Base-by-base conservation (phyloP, 1,140 invertebrate genomes). In the Ceratina australensis region DNA sequence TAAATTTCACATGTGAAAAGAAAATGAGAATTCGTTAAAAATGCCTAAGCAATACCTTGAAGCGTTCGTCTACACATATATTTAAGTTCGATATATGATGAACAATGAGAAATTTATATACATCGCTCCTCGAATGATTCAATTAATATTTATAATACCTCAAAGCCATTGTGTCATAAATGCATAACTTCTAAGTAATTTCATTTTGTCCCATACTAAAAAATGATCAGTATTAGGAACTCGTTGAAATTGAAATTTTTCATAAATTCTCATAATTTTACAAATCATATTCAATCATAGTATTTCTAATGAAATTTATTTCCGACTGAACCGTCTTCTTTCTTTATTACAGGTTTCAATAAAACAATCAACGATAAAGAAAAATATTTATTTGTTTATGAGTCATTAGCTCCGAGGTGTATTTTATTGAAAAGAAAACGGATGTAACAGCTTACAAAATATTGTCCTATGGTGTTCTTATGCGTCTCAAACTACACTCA, bases 11-110 rank as follows among this genome's bases (percentile, higher is more conserved):
- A 42, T 50, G 20, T 60, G 0, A 16, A 47, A 49, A 24, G 3
- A 42, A 49, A 78, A 3, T 49, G n/a, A 22, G 28, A 49, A n/a
- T 28, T 28, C 12, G 22, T n/a, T 66, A 7, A 20, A 66, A 64
- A 79, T 79, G 72, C 63, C 72, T 79, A 79, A 79, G 72, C 49
- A 63, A 69, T 79, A 79, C 65, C 63, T 60, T 72, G 7, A 64
- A 75, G 65, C n/a, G 52, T 74, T 68, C 7, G 24, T 10, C 64
- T 67, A 66, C 13, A 24, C 5, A 72, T 50, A 18, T 60, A 66
- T 57, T 54, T 66, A 64, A 52, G 22, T 64, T 60, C 5, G 28
- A 52, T 67, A 66, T 18, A 63, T 73, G 16, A 63, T 68, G 50
- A 69, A 77, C 59, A 60, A 66, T 73, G 49, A 74, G 56, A 33